Evolutionary conservation across 1,140 invertebrate species (phyloP).

Genomic region (Rhyacophila brunnea): DNA sequence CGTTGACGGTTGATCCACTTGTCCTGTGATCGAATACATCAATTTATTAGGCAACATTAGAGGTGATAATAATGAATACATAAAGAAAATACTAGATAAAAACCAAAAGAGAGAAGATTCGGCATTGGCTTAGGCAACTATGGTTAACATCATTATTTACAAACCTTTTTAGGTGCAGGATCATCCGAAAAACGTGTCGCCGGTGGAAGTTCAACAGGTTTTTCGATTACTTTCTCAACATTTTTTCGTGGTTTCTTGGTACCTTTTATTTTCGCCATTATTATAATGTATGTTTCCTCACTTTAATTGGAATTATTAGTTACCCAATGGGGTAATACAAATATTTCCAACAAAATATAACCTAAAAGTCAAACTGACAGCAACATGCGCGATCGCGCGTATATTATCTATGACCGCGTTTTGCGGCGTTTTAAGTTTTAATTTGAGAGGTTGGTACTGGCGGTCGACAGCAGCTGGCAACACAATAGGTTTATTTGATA

Average conservation of each 20-base stretch:
- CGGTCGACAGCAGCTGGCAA: too few species aligned
- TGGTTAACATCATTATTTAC: neutral
- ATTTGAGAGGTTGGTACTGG: too few species aligned
- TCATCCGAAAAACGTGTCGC: conserved; percentile 49
- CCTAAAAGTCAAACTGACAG: too few species aligned
- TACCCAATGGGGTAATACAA: too few species aligned
- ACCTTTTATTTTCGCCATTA: conserved; percentile 26
- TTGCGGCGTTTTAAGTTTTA: too few species aligned
- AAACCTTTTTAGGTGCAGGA: conserved; percentile 49
- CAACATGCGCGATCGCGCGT: too few species aligned
- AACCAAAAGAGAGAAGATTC: neutral
- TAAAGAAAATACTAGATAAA: neutral
- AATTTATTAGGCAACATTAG: neutral
- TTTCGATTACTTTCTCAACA: conserved; percentile 9
- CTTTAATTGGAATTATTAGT: too few species aligned
- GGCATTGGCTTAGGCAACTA: neutral
- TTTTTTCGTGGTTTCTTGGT: conserved; percentile 15
- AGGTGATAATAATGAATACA: neutral
- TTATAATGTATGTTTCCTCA: too few species aligned
- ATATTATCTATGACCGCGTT: too few species aligned
- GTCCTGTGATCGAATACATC: conserved; percentile 47
- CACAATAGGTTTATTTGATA: too few species aligned
- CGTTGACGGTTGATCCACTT: conserved; percentile 94
- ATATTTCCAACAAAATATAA: too few species aligned
- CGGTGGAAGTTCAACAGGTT: conserved; percentile 37